A percentile compares a stretch with the other conserved stretches of the same genome.
Conservation (phyloP, 2,888 invertebrate genomes). For the Eristalis pertinax region DNA sequence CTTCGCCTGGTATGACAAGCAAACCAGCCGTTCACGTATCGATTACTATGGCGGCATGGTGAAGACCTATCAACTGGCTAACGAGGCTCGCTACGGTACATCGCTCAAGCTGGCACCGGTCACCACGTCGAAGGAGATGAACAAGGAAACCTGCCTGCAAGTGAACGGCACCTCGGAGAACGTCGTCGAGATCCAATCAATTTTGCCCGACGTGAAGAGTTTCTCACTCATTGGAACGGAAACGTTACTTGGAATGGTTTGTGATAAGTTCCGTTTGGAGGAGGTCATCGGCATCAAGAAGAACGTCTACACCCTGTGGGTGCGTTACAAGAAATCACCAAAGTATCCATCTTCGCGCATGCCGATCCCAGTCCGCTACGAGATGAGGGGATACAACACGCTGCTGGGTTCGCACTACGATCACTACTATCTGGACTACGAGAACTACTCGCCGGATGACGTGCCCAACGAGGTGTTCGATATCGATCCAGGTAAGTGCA, state of each 20-base stretch:
- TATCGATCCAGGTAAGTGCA: conserved; percentile 84
- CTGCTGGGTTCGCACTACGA: conserved; percentile 98
- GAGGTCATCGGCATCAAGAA: conserved; percentile 88
- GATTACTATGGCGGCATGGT: conserved; percentile 98
- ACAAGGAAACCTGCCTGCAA: conserved; percentile 90
- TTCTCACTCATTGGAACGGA: conserved; percentile 88
- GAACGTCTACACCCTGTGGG: conserved; percentile 95
- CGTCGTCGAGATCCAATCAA: conserved; percentile 87
- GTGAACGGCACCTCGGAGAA: conserved; percentile 88
- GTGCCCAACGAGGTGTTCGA: conserved; percentile 88
- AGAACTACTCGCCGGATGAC: conserved; percentile 85
- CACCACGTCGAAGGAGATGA: conserved; percentile 87
- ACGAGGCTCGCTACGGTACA: conserved; percentile 86
- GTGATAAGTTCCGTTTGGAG: conserved; percentile 90
- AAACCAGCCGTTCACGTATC: conserved; percentile 90
- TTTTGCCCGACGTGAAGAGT: conserved; percentile 90
- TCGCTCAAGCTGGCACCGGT: conserved; percentile 93
- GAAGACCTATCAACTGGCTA: conserved; percentile 91
- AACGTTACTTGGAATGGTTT: conserved; percentile 86
- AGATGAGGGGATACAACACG: conserved; percentile 96
- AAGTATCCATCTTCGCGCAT: conserved; percentile 81
- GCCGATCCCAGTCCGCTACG: conserved; percentile 90
- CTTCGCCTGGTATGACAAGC: conserved; percentile 91
- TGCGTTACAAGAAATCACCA: conserved; percentile 86
- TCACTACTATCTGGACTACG: conserved; percentile 94